Percentiles rank a stretch among this genome's conserved stretches.
Evolutionary conservation across 2,113 vertebrate genomes (phyloP).

Genomic region (Gila orcuttii): DNA sequence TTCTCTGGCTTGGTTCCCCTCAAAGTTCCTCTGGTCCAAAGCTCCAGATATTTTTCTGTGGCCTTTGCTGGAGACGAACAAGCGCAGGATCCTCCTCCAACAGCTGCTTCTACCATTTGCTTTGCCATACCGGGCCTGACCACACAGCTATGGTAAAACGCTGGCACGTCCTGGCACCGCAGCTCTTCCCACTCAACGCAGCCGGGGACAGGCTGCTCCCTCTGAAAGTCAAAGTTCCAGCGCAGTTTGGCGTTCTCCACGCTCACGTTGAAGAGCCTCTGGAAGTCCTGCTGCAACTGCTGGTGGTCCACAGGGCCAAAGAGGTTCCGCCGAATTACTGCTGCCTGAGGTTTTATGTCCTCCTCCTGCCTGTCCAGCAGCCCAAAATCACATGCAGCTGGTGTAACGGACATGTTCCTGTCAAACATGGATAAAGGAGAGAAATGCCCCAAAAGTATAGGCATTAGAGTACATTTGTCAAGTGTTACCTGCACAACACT

Average conservation of each 20-base stretch:
- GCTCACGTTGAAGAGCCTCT: conserved; percentile 66
- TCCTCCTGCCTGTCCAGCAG: conserved; percentile 59
- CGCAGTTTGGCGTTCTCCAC: conserved; percentile 72
- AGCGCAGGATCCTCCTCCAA: background rate
- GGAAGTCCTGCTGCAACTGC: conserved; percentile 77
- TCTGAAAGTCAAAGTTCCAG: conserved; percentile 80
- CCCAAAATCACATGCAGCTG: conserved; percentile 55
- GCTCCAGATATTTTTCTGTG: conserved; percentile 68
- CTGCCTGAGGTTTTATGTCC: conserved; percentile 20
- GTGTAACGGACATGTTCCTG: conserved; percentile 66
- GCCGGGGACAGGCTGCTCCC: conserved; percentile 55
- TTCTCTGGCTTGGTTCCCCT: conserved; percentile 42
- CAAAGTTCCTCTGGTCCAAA: conserved; percentile 63
- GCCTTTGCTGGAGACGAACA: conserved; percentile 56
- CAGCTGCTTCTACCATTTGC: background rate
- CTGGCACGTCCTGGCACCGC: conserved; percentile 68
- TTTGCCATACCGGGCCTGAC: conserved; percentile 44
- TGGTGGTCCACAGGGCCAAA: conserved; percentile 79
- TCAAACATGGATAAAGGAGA: background rate
- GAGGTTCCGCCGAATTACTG: conserved; percentile 66
- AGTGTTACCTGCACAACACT: too few species aligned
- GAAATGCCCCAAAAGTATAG: background rate
- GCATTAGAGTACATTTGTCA: too few species aligned
- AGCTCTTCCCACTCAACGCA: conserved; percentile 78
- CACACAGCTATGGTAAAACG: conserved; percentile 74